Percentiles rank a stretch among this genome's conserved stretches.
These are phyloP conservation scores for Mimachlamys varia DNA, from an alignment of 2,888 invertebrate genomes.

Conservation along the genomic window DNA sequence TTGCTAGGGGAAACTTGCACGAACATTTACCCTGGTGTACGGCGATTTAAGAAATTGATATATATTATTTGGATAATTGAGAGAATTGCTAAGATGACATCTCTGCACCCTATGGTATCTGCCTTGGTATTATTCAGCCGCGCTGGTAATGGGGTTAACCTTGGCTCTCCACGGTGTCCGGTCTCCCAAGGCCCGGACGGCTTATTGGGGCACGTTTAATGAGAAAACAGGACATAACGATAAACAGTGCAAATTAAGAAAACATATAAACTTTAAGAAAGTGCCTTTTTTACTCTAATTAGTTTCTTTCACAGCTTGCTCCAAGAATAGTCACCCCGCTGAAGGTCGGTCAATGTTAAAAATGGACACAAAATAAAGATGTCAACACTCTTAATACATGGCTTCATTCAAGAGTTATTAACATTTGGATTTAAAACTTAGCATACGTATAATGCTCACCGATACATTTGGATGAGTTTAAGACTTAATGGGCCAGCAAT, in stretches of 20 bases:
- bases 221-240: not conserved
- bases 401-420: not conserved
- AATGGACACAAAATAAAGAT: not conserved
- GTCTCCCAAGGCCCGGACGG: not conserved
- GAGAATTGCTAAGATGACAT: not conserved
- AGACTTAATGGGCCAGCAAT: not conserved
- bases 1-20: not conserved
- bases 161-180: not conserved
- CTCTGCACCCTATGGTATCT: not conserved
- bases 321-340: not conserved
- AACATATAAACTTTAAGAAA: not conserved
- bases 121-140: not conserved
- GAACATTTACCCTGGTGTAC: not conserved
- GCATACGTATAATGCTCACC: not conserved
- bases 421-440: not conserved
- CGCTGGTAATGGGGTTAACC: not conserved
- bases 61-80: conserved; percentile 20
- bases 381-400: not conserved
- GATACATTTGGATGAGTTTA: not conserved
- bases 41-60: not conserved
- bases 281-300: not conserved
- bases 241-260: conserved; percentile 11
- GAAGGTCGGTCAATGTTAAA: not conserved
- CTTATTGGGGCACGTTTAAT: conserved; percentile 2
- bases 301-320: conserved; percentile 22